Conservation (phyloP, 2,888 invertebrate species). For the Tenthredo notha region DNA sequence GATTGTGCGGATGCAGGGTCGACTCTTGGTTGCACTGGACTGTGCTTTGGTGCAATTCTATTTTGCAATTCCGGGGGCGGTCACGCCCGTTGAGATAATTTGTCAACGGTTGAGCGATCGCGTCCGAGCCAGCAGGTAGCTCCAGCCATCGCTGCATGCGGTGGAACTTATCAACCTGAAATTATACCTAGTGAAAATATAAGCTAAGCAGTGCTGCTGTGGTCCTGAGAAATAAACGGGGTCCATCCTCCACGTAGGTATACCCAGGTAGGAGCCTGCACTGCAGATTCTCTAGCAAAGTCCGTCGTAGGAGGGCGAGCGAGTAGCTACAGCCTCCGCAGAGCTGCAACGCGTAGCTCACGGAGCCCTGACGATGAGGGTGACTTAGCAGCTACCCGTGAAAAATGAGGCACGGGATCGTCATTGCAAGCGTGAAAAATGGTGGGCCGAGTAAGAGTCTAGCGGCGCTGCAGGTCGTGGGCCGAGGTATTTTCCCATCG, state of each 20-base stretch:
- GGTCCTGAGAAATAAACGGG: not conserved
- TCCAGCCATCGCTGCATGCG: not conserved
- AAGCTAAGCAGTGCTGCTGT: no score
- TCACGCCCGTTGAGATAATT: slow-evolving; percentile 48
- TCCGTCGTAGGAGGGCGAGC: not conserved
- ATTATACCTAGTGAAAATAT: not conserved
- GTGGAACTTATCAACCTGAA: not conserved
- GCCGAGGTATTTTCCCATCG: slow-evolving; percentile 58
- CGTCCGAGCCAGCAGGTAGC: not conserved
- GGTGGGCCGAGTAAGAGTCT: slow-evolving; percentile 58
- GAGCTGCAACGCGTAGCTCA: not conserved
- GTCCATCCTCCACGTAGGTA: not conserved
- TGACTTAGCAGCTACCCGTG: slow-evolving; percentile 58
- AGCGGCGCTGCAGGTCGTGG: not conserved
- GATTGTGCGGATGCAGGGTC: slow-evolving; percentile 31
- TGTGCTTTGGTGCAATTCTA: slow-evolving; percentile 10
- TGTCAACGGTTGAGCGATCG: slow-evolving; percentile 45
- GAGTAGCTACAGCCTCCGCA: not conserved
- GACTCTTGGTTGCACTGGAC: not conserved
- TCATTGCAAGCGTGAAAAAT: slow-evolving; percentile 63
- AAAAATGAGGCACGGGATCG: slow-evolving; percentile 61
- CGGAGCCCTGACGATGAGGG: slow-evolving; percentile 52
- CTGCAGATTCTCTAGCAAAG: not conserved
- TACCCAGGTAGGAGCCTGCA: not conserved
- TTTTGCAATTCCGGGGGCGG: slow-evolving; percentile 26